A percentile compares a stretch with the other conserved stretches of the same genome.
These are phyloP conservation scores for Drosophila recens DNA, from an alignment of 2,888 invertebrate genomes.

Conservation along the genomic window DNA sequence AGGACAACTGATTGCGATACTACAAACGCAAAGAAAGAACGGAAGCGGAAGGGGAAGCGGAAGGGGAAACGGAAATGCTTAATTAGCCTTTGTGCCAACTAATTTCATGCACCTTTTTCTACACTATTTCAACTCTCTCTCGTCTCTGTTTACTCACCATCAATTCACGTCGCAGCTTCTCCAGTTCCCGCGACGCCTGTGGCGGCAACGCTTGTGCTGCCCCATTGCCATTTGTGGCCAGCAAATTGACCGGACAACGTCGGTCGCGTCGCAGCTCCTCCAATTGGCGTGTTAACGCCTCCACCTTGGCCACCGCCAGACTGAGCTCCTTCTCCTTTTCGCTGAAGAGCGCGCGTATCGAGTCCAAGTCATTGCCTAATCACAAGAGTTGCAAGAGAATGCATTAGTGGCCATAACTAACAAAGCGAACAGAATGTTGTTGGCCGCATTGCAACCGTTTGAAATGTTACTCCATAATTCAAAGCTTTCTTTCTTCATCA, in stretches of 20 bases:
- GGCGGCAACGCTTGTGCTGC: constrained; percentile 87
- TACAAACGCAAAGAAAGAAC: constrained; percentile 85
- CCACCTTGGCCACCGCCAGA: constrained; percentile 98
- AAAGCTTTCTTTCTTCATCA: not conserved
- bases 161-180: constrained; percentile 95
- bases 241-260: constrained; percentile 86
- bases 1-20: constrained; percentile 98
- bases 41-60: constrained; percentile 4
- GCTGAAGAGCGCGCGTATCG: constrained; percentile 97
- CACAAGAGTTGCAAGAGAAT: constrained; percentile 53
- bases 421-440: not conserved
- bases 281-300: constrained; percentile 96
- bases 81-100: constrained; percentile 21
- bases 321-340: constrained; percentile 99
- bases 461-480: not conserved
- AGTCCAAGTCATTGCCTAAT: constrained; percentile 96
- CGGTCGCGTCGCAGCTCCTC: constrained; percentile 93
- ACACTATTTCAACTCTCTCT: not conserved
- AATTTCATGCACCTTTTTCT: not conserved
- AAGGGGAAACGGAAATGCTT: constrained; percentile 16
- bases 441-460: constrained; percentile 7
- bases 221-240: constrained; percentile 75
- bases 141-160: constrained; percentile 88
- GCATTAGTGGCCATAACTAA: constrained; percentile 41
- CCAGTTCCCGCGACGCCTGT: constrained; percentile 94